These are phyloP conservation scores for Lota lota DNA, from an alignment of 2,113 vertebrate genomes.

Conservation along the genomic window DNA sequence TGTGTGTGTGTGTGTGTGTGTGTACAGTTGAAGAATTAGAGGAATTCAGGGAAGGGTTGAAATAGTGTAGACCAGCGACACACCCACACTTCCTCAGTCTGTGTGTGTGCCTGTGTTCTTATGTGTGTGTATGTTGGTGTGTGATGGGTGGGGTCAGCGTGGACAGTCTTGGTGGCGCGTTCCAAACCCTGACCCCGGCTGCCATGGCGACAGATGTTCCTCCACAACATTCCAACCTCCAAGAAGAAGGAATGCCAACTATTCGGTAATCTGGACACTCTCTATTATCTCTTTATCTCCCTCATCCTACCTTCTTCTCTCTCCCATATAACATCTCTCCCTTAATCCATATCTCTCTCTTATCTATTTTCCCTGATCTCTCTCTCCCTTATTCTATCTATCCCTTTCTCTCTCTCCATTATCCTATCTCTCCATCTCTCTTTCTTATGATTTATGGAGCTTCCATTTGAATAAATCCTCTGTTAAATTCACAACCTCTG, in stretches of 20 bases:
- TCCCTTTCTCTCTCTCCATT: no score
- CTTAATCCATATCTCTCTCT: background rate
- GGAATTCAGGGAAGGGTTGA: background rate
- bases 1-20: slow-evolving; percentile 12
- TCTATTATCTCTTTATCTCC: background rate
- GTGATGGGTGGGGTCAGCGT: slow-evolving; percentile 24
- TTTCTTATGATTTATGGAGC: background rate
- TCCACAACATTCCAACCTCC: slow-evolving; percentile 60
- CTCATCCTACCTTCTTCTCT: slow-evolving; percentile 6
- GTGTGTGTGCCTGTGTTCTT: slow-evolving; percentile 23
- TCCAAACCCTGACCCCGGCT: slow-evolving; percentile 54
- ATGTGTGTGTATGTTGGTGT: background rate
- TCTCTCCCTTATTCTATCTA: no score
- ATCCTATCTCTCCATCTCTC: no score
- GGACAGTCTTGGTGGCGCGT: slow-evolving; percentile 38
- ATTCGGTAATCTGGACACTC: slow-evolving; percentile 55
- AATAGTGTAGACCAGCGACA: background rate
- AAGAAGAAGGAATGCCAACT: slow-evolving; percentile 69
- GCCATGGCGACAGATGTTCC: slow-evolving; percentile 73
- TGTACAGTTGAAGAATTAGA: slow-evolving; percentile 7
- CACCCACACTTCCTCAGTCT: slow-evolving; percentile 34
- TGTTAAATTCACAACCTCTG: background rate
- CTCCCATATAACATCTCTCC: background rate
- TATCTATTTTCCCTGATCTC: background rate
- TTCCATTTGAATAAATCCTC: slow-evolving; percentile 47